Conservation (phyloP, 2,113 vertebrate species). For the Ifrita kowaldi region DNA sequence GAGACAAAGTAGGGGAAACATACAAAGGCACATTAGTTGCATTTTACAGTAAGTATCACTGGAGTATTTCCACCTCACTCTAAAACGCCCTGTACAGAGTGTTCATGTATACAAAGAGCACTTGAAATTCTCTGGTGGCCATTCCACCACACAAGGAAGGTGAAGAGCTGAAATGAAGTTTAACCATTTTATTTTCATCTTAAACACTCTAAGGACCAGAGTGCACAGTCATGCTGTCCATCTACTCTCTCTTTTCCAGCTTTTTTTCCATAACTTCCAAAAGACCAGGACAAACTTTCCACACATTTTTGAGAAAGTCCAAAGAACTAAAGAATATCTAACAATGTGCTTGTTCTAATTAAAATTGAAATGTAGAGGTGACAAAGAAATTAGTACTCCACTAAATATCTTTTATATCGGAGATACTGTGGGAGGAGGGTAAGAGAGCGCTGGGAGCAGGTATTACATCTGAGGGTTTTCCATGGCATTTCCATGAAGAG, state of each 20-base stretch:
- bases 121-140: background rate
- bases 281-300: background rate
- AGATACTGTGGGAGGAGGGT: background rate
- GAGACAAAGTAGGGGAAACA: background rate
- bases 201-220: background rate
- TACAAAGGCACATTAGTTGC: background rate
- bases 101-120: background rate
- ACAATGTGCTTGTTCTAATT: background rate
- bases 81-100: background rate
- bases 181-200: background rate
- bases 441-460: background rate
- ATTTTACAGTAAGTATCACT: background rate
- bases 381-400: background rate
- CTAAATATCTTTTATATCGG: background rate
- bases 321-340: background rate
- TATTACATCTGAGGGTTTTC: background rate
- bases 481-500: background rate
- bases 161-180: background rate
- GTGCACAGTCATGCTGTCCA: accelerated
- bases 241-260: background rate
- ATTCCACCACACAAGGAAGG: background rate
- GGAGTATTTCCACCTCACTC: background rate
- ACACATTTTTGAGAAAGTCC: background rate
- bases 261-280: background rate
- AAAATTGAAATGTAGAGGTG: background rate